These are phyloP conservation scores for Zelostemma sp. DNA, from an alignment of 1,140 invertebrate genomes.

Conservation along the genomic window DNA sequence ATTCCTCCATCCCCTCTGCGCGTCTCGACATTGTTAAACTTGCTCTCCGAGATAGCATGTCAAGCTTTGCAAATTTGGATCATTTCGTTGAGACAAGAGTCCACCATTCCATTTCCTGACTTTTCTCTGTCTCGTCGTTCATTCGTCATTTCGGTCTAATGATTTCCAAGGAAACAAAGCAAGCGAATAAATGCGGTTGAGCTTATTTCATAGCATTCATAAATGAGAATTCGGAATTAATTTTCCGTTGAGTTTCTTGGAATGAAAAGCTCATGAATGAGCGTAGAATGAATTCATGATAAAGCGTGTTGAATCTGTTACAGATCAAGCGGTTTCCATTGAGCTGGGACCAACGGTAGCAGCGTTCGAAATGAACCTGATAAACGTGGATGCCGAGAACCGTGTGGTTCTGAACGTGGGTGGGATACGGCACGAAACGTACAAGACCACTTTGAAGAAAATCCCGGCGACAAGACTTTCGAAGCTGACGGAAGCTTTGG, in stretches of 20 bases:
- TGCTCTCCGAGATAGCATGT: too few relatives aligned
- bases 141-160: too few relatives aligned
- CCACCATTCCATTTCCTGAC: too few relatives aligned
- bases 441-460: constrained; percentile 93
- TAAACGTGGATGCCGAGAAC: constrained; percentile 72
- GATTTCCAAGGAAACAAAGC: too few relatives aligned
- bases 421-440: constrained; percentile 89
- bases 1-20: too few relatives aligned
- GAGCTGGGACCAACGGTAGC: constrained; percentile 63
- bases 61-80: not conserved
- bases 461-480: constrained; percentile 94
- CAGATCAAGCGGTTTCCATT: constrained; percentile 59
- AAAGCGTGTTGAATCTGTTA: constrained; percentile 24
- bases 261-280: not conserved
- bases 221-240: too few relatives aligned
- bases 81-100: too few relatives aligned
- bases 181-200: too few relatives aligned
- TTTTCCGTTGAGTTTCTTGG: too few relatives aligned
- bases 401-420: constrained; percentile 98
- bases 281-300: not conserved
- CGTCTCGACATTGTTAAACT: too few relatives aligned
- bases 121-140: too few relatives aligned
- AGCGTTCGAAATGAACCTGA: constrained; percentile 65
- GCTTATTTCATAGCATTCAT: too few relatives aligned
- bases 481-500: constrained; percentile 88